Conservation (phyloP, 2,888 invertebrate genomes). For the Folsomia manolachei region DNA sequence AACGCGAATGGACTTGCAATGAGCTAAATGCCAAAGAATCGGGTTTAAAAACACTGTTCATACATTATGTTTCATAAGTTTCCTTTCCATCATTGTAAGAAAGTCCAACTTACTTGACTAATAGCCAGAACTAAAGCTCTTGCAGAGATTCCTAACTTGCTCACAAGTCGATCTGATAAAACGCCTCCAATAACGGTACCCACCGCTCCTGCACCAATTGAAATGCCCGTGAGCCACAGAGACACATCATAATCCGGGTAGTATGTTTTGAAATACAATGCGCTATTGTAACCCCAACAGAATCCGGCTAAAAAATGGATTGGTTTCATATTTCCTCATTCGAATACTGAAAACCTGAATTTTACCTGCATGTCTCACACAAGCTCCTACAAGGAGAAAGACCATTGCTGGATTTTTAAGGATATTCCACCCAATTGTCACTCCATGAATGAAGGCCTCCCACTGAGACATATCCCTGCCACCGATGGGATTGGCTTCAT, state of each 20-base stretch:
- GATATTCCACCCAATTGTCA: background rate
- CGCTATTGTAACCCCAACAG: constrained; percentile 88
- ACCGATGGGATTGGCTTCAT: too few species aligned
- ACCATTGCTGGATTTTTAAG: constrained; percentile 68
- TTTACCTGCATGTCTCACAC: constrained; percentile 78
- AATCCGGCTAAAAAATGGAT: constrained; percentile 73
- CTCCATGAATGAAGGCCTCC: background rate
- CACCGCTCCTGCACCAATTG: constrained; percentile 75
- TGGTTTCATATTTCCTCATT: constrained; percentile 3
- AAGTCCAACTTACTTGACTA: constrained; percentile 15
- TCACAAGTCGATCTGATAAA: constrained; percentile 81
- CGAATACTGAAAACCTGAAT: background rate
- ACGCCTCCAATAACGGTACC: constrained; percentile 67
- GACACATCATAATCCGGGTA: constrained; percentile 80
- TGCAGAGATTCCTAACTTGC: constrained; percentile 79
- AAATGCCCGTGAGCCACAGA: constrained; percentile 83
- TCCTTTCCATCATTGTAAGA: background rate
- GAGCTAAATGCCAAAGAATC: constrained; percentile 61
- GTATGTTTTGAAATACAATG: constrained; percentile 80
- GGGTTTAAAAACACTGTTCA: too few species aligned
- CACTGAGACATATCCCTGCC: background rate
- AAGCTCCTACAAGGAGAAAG: constrained; percentile 78
- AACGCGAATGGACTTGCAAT: constrained; percentile 80
- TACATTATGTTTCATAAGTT: too few species aligned
- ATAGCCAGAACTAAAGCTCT: constrained; percentile 67